Evolutionary conservation across 2,888 invertebrate species (phyloP), one percentile per base, ranked within the genome.

Genomic region (Melinopterus prodromus): DNA sequence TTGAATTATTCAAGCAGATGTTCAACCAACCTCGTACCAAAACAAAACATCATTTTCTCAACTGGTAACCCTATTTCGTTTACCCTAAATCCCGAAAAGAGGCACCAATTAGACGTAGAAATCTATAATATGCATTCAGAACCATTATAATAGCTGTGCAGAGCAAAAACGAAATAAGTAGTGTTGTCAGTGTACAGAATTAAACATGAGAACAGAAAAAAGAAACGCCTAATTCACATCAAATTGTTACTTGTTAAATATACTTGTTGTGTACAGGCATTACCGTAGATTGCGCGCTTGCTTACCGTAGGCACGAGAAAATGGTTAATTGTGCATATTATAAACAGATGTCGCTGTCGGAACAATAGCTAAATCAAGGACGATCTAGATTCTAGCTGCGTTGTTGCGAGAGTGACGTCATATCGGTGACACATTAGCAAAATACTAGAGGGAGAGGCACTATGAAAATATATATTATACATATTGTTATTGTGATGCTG

Each of bases 401-500:
- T 80, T 78, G 76, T 72, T 77, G 71, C 78, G 71, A 71, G 74
- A 86, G 84, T 84, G 85, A 86, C 86, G 53, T 53, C 53, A 12
- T 53, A 86, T 88, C 89, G 89, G 88, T 88, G 88, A 88, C 87
- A 87, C 83, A 84, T 83, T 83, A 83, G 83, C 86, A 87, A 86
- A 87, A 86, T 85, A 86, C 88, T 88, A 88, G 88, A 86, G 88
- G 88, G 88, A 86, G 89, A 88, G 89, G 88, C 88, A 88, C 86
- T 84, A 76, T 71, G 53, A 53, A 53, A 53, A 53, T 53, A 53
- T 53, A 26, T 53, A 53, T 53, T 53, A 53, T 53, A 53, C 53
- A 9, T 53, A 53, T 53, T 53, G 53, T 53, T 53, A 53, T 53
- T 53, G 12, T 53, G 53, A 53, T 53, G 53, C 5, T 9, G 5